Conservation (phyloP, 2,888 invertebrate species). For the Conchocele bisecta region DNA sequence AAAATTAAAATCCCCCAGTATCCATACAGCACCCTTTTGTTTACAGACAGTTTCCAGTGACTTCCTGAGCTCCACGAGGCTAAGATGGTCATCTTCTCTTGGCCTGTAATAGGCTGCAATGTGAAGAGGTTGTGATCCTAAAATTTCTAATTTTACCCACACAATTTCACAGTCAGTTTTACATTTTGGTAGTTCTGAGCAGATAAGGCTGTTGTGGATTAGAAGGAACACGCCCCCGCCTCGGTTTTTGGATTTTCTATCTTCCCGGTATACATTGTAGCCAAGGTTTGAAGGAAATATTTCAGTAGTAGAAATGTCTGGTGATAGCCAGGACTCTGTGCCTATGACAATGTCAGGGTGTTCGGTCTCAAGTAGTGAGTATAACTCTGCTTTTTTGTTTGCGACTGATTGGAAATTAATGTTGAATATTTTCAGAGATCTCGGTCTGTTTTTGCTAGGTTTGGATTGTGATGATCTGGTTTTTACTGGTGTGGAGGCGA, state of each 20-base stretch:
- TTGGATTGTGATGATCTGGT: too few species aligned
- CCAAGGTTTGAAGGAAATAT: too few species aligned
- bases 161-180: not conserved
- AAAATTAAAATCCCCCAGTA: not conserved
- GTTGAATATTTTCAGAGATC: too few species aligned
- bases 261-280: not conserved
- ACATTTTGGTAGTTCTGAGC: not conserved
- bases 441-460: too few species aligned
- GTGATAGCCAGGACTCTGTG: not conserved
- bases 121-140: not conserved
- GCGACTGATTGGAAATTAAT: too few species aligned
- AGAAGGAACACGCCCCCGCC: not conserved
- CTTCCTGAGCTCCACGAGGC: not conserved
- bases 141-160: not conserved
- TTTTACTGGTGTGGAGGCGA: too few species aligned
- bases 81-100: not conserved
- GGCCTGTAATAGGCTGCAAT: not conserved
- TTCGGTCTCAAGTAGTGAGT: not conserved
- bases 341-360: not conserved
- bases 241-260: not conserved
- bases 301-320: not conserved
- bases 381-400: not conserved
- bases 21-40: not conserved
- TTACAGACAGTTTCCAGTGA: not conserved
- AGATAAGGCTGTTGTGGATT: not conserved